phyloP scores from a whole-genome alignment of 2,888 invertebrate genomes.

The Hydropsyche betteni region DNA sequence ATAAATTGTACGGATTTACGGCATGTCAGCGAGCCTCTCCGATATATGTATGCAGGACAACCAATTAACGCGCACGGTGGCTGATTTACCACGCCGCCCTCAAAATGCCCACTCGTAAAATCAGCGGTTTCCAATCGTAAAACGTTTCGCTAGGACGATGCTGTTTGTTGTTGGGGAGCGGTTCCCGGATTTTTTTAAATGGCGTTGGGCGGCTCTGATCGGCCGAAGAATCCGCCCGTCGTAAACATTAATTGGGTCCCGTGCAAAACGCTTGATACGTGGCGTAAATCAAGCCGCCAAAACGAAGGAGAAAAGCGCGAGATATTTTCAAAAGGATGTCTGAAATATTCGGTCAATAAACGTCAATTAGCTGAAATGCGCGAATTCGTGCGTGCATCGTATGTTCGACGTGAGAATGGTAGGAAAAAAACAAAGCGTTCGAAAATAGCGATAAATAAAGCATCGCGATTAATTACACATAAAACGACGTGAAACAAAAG shows the following conservation, averaged over 20 bases:
- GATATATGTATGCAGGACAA: slow-evolving; percentile 37
- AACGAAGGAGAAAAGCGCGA: background rate
- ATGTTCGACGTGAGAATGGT: no score
- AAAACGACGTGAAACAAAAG: no score
- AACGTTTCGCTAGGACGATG: slow-evolving; percentile 5
- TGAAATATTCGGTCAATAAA: no score
- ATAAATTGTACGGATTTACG: slow-evolving; percentile 45
- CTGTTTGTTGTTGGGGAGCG: background rate
- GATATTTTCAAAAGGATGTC: background rate
- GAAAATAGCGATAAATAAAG: no score
- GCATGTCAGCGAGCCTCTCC: slow-evolving; percentile 38
- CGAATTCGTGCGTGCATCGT: no score
- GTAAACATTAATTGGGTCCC: slow-evolving; percentile 1
- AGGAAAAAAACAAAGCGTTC: no score
- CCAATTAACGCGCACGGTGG: slow-evolving; percentile 42
- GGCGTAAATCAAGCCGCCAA: background rate
- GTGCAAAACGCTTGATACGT: slow-evolving; percentile 13
- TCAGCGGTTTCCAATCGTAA: slow-evolving; percentile 28
- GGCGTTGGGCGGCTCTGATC: background rate
- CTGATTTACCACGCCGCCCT: slow-evolving; percentile 41
- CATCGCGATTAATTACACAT: no score
- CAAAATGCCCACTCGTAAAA: slow-evolving; percentile 31
- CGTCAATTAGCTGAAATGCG: no score
- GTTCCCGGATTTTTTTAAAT: background rate
- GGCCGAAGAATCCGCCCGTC: background rate